Conservation (phyloP, 2,888 invertebrate genomes). For the Ditylenchus weischeri region DNA sequence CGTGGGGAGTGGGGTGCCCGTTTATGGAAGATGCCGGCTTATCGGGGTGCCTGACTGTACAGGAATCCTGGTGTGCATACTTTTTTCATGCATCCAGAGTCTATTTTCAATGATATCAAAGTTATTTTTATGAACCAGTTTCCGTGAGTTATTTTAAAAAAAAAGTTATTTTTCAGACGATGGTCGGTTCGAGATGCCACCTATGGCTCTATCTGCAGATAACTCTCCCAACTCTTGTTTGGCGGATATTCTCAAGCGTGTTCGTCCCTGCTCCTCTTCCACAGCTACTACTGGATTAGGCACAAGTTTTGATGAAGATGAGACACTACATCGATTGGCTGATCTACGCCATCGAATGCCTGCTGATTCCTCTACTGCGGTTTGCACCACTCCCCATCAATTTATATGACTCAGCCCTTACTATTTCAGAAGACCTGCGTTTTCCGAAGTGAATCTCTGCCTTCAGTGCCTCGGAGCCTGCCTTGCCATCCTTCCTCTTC, state of each 20-base stretch:
- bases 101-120: no score
- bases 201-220: neutral
- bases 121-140: no score
- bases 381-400: neutral
- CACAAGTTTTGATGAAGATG: conserved; percentile 11
- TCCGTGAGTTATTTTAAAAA: no score
- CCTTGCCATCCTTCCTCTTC: neutral
- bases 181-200: neutral
- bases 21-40: no score
- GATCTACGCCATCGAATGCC: conserved; percentile 6
- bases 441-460: conserved; percentile 37
- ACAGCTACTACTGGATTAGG: conserved; percentile 11
- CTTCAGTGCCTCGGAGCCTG: conserved; percentile 21
- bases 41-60: no score
- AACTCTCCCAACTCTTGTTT: conserved; percentile 2
- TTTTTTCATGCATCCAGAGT: no score
- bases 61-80: no score
- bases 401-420: neutral
- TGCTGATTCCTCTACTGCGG: neutral
- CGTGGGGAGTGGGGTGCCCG: no score
- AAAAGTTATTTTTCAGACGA: neutral
- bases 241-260: conserved; percentile 8
- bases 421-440: conserved; percentile 28
- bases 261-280: conserved; percentile 3
- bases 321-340: neutral